Evolutionary conservation across 2,797 vertebrate species (phyloP), one percentile per base, ranked within the genome.

Genomic region (Antrozous pallidus): DNA sequence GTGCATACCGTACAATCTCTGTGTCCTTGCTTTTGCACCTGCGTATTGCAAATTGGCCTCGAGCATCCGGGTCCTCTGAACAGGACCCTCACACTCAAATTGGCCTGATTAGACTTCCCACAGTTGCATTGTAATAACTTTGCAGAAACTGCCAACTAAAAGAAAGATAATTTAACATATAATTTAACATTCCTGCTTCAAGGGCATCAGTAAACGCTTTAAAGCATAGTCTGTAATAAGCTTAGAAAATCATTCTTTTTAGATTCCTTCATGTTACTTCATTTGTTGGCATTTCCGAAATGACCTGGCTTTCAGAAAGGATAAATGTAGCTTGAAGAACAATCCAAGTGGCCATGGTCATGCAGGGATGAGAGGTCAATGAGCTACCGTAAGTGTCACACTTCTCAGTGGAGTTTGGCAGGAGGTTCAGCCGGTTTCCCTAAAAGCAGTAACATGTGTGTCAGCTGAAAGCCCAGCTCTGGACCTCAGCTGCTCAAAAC

Each of bases 321-420:
- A 97, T 97, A 73, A 98, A 98, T 0, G 98, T 98, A 94, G 99
- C 98, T 98, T 99, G 99, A 96, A 99, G 99, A 91, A 99, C 94
- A 95, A 99, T 99, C 99, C 99, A n/a, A n/a, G n/a, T n/a, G n/a
- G n/a, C n/a, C n/a, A n/a, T n/a, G n/a, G n/a, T n/a, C n/a, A 98
- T 98, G 98, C 99, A 99, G 13, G 99, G 99, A 22, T 99, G 99
- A 31, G 98, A 98, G n/a, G 99, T 99, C 96, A 99, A 97, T 3
- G 99, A 99, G 61, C 99, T 99, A 63, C 99, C 99, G 69, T 99
- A 99, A 91, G 98, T 98, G 90, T 99, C 99, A 94, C 99, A 99
- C 94, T 99, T 99, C 74, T 99, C 98, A 0, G 99, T 99, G 95
- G 99, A 98, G 88, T 99, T 99, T 0, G 99, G 99, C 91, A 99